Percentiles rank a stretch among this genome's conserved stretches.
phyloP scores from a whole-genome alignment of 1,140 invertebrate genomes.

The Ridgeia piscesae region DNA sequence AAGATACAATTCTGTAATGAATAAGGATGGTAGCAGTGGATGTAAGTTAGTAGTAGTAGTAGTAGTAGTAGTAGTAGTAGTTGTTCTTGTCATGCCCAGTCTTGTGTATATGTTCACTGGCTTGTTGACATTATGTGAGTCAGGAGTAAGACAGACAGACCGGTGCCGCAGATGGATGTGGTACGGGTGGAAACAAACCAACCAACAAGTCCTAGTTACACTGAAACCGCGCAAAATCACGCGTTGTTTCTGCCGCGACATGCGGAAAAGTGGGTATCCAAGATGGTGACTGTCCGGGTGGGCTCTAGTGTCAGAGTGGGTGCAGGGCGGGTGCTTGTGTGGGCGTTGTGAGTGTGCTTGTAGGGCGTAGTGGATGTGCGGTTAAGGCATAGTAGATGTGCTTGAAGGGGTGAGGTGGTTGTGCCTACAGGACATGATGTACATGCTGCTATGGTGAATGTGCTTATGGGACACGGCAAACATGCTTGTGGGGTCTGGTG shows the following conservation, averaged over 20 bases:
- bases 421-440: neutral
- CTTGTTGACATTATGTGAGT: neutral
- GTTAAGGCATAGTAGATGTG: neutral
- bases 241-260: neutral
- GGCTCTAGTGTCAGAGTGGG: slow-evolving; percentile 10
- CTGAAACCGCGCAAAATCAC: neutral
- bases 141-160: neutral
- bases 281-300: neutral
- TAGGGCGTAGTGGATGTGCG: neutral
- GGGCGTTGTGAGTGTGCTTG: neutral
- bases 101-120: neutral
- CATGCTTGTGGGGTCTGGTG: neutral
- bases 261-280: neutral
- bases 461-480: neutral
- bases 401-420: neutral
- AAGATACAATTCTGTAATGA: no score
- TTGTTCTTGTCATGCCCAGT: no score
- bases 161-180: neutral
- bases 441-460: neutral
- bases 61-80: no score
- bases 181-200: neutral
- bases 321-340: neutral
- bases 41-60: no score
- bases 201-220: neutral
- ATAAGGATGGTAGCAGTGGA: no score